These are phyloP conservation scores for Oryzias celebensis DNA, from an alignment of 2,113 vertebrate species.

Conservation along the genomic window DNA sequence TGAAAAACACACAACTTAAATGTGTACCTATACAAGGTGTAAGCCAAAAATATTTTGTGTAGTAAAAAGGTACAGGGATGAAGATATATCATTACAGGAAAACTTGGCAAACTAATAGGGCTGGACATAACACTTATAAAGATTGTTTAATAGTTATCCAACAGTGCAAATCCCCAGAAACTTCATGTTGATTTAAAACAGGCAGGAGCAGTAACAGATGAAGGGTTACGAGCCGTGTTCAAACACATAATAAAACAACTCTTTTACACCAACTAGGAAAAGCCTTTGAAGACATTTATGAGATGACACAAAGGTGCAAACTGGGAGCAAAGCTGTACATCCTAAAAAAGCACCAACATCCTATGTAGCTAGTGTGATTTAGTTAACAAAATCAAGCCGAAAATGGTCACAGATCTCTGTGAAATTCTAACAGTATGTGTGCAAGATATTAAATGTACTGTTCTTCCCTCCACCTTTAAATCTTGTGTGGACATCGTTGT, in stretches of 20 bases:
- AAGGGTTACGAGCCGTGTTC: constrained; percentile 13
- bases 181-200: constrained; percentile 2
- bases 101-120: not conserved
- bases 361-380: constrained; percentile 1
- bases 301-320: constrained; percentile 44
- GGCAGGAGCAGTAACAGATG: constrained; percentile 19
- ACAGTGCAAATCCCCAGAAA: not conserved
- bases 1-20: too few relatives aligned
- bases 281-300: constrained; percentile 44
- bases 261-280: constrained; percentile 32
- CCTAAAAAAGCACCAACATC: constrained; percentile 22
- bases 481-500: not conserved
- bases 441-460: constrained; percentile 8
- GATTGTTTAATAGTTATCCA: not conserved
- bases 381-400: constrained; percentile 4
- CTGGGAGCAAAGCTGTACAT: constrained; percentile 18
- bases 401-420: constrained; percentile 10
- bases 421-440: constrained; percentile 38
- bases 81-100: not conserved
- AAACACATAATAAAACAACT: constrained; percentile 43
- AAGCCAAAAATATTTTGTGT: too few relatives aligned
- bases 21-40: too few relatives aligned
- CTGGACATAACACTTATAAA: not conserved
- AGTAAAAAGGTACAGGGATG: too few relatives aligned
- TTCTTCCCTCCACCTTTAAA: too few relatives aligned